Evolutionary conservation across 2,797 vertebrate species (phyloP), one percentile per base, ranked within the genome.

Genomic region (Myripristis murdjan): DNA sequence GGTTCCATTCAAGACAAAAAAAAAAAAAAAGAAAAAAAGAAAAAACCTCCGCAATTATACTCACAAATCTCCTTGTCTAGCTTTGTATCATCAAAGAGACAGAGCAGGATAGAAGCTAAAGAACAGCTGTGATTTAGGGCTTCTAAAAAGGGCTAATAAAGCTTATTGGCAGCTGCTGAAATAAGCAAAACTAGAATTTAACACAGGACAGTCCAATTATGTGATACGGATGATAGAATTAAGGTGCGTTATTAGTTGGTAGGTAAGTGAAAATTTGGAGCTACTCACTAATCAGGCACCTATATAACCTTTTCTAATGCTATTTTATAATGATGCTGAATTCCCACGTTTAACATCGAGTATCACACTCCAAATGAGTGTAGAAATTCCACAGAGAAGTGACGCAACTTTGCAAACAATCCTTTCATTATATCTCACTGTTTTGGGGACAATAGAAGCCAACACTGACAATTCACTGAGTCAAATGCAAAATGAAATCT

Each of bases 21-120:
- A 62, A 73, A 85, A 82, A 88, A 81, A 82, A 88, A 81, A 62
- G 73, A 85, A 82, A 88, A 81, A n/a, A n/a, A n/a, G n/a, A 73
- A 85, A 82, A 88, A 81, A 62, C 75, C 20, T 41, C 52, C 12
- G 47, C 71, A 68, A 84, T 90, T 82, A 85, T 66, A n/a, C 64
- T 77, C 64, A 53, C 26, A 82, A 64, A 77, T 73, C 76, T 24
- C 6, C 67, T 48, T 63, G 47, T 51, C 18, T 73, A 79, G 75
- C 52, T 86, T 84, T 77, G 73, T 80, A 64, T 81, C 70, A 68
- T 75, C 60, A 74, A 70, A 77, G 54, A 69, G 65, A 65, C 60
- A 44, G 18, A 31, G 56, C 58, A 43, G 4, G 73, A 78, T 79
- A 70, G 77, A 77, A 80, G 73, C 55, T 7, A 58, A 41, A 41